Conservation (phyloP, 1,140 invertebrate species). For the Ephestia elutella region DNA sequence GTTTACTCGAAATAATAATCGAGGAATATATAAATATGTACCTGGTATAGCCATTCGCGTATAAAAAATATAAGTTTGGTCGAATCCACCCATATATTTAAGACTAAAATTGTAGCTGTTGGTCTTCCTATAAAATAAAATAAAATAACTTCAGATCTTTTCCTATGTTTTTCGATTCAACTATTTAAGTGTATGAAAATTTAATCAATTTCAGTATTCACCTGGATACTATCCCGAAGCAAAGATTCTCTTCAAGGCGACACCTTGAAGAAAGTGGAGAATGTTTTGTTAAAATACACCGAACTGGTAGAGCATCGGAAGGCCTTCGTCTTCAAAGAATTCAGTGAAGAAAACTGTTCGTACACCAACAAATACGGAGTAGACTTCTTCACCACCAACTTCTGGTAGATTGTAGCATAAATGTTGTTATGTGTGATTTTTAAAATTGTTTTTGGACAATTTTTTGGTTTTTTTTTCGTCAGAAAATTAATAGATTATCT, state of each 20-base stretch:
- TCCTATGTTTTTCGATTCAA: too few species aligned
- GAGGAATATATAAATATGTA: too few species aligned
- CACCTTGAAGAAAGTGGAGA: constrained; percentile 45
- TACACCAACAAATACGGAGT: constrained; percentile 45
- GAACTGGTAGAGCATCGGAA: constrained; percentile 52
- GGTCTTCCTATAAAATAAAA: too few species aligned
- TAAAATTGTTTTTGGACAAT: neutral
- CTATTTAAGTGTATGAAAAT: too few species aligned
- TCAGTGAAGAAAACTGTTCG: constrained; percentile 43
- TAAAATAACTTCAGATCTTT: too few species aligned
- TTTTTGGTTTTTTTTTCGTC: too few species aligned
- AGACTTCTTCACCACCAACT: constrained; percentile 61
- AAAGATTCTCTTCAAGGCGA: constrained; percentile 52
- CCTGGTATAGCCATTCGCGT: too few species aligned
- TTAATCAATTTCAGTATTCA: constrained; percentile 45
- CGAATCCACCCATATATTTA: too few species aligned
- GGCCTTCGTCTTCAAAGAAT: constrained; percentile 56
- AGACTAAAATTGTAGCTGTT: too few species aligned
- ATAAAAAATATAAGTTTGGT: too few species aligned
- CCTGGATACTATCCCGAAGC: constrained; percentile 53
- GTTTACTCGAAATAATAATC: too few species aligned
- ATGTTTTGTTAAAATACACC: constrained; percentile 46
- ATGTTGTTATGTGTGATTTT: neutral
- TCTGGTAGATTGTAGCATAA: constrained; percentile 33
- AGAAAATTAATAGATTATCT: too few species aligned